These are phyloP conservation scores for Cardiocondyla obscurior DNA, from an alignment of 1,140 invertebrate species.

Conservation along the genomic window DNA sequence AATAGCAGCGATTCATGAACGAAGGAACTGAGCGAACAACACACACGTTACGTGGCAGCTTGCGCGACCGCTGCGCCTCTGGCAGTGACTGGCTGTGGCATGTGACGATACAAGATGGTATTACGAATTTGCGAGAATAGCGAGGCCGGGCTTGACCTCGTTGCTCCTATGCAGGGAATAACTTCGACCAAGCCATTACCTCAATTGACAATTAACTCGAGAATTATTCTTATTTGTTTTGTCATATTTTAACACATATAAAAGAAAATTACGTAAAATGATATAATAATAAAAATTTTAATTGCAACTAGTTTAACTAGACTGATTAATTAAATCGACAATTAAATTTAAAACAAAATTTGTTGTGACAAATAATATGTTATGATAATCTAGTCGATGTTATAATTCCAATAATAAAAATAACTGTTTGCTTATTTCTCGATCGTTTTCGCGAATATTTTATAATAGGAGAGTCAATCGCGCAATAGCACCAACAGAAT, in stretches of 20 bases:
- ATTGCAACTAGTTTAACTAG: background rate
- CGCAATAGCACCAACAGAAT: background rate
- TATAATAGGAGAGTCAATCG: background rate
- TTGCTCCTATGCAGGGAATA: background rate
- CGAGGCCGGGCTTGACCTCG: background rate
- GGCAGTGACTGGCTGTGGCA: background rate
- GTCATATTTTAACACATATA: background rate
- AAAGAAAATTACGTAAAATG: background rate
- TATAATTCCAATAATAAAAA: background rate
- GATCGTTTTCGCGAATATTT: background rate
- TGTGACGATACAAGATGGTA: conserved; percentile 17
- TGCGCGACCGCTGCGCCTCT: conserved; percentile 73
- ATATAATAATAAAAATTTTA: too few relatives aligned
- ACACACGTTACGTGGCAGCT: conserved; percentile 83
- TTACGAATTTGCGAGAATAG: too few relatives aligned
- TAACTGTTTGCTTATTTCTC: background rate
- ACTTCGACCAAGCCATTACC: background rate
- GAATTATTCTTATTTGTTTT: background rate
- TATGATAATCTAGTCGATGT: too few relatives aligned
- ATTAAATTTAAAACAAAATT: too few relatives aligned
- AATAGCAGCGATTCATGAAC: conserved; percentile 71
- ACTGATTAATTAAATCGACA: background rate
- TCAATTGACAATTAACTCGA: background rate
- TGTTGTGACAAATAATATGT: too few relatives aligned
- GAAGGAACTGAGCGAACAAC: conserved; percentile 78